Evolutionary conservation across 2,797 vertebrate species (phyloP).

Genomic region (Spinus pinus): DNA sequence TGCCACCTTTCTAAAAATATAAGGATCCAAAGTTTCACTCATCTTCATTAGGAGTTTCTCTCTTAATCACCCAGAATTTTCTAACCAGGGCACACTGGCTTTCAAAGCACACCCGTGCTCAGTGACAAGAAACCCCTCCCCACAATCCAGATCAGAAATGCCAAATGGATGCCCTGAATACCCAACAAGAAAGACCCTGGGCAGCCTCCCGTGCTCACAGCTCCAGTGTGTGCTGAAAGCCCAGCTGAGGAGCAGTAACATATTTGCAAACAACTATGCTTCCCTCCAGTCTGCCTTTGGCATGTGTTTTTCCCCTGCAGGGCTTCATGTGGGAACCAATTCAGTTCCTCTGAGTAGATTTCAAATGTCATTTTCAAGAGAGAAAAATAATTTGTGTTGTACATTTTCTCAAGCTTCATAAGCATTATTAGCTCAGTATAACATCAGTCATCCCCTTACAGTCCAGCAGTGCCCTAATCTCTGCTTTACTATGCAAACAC

Average conservation of each 20-base stretch:
- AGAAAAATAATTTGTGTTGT: constrained; percentile 44
- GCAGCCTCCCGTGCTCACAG: neutral
- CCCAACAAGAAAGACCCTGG: neutral
- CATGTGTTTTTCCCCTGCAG: neutral
- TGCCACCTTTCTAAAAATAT: neutral
- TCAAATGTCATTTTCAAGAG: constrained; percentile 38
- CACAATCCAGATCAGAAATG: neutral
- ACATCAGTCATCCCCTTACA: constrained; percentile 52
- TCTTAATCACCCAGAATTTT: neutral
- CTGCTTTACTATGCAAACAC: constrained; percentile 59
- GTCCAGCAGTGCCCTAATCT: constrained; percentile 51
- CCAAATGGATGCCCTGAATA: neutral
- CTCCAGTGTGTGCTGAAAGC: neutral
- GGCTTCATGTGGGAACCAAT: constrained; percentile 4
- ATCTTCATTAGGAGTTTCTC: neutral
- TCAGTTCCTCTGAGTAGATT: constrained; percentile 31
- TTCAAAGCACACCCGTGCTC: neutral
- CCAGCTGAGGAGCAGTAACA: neutral
- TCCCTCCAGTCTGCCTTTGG: constrained; percentile 8
- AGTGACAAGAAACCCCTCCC: neutral
- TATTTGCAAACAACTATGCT: neutral
- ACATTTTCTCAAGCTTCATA: constrained; percentile 35
- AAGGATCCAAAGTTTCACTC: neutral
- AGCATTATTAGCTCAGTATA: constrained; percentile 17
- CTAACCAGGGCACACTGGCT: neutral